These are phyloP conservation scores for Ferrisia virgata DNA, from an alignment of 2,888 invertebrate species.

Conservation along the genomic window DNA sequence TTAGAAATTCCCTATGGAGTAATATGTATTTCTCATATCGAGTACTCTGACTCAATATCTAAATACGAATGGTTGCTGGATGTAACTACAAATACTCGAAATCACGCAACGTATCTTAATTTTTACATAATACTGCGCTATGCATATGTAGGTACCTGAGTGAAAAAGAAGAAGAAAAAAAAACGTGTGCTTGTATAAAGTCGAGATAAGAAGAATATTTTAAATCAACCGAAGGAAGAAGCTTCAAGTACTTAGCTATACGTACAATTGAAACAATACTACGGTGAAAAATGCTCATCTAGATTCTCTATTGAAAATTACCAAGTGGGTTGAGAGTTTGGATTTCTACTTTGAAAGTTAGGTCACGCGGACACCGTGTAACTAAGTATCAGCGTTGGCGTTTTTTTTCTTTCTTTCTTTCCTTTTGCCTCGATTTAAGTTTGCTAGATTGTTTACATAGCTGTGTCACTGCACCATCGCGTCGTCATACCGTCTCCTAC, in stretches of 20 bases:
- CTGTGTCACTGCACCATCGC: background rate
- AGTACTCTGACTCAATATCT: background rate
- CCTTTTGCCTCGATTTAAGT: background rate
- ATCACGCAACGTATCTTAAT: background rate
- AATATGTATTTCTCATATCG: too few relatives aligned
- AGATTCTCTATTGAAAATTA: slow-evolving; percentile 3
- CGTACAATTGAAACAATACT: slow-evolving; percentile 9
- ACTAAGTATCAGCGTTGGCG: background rate
- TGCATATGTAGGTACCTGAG: too few relatives aligned
- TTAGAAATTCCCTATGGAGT: too few relatives aligned
- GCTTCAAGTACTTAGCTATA: background rate
- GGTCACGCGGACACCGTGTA: background rate
- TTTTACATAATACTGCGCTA: background rate
- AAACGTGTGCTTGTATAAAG: background rate
- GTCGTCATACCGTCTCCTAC: background rate
- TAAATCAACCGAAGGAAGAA: slow-evolving; percentile 24
- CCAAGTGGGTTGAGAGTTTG: background rate
- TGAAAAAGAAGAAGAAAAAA: too few relatives aligned
- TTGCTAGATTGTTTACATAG: slow-evolving; percentile 6
- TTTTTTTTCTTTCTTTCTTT: background rate
- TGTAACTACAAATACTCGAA: background rate
- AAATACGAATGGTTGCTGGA: background rate
- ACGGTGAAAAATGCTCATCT: slow-evolving; percentile 1
- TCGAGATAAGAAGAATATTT: background rate
- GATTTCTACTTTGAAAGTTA: background rate